These are phyloP conservation scores for Subacronicta megacephala DNA, from an alignment of 2,888 invertebrate species.

Conservation along the genomic window DNA sequence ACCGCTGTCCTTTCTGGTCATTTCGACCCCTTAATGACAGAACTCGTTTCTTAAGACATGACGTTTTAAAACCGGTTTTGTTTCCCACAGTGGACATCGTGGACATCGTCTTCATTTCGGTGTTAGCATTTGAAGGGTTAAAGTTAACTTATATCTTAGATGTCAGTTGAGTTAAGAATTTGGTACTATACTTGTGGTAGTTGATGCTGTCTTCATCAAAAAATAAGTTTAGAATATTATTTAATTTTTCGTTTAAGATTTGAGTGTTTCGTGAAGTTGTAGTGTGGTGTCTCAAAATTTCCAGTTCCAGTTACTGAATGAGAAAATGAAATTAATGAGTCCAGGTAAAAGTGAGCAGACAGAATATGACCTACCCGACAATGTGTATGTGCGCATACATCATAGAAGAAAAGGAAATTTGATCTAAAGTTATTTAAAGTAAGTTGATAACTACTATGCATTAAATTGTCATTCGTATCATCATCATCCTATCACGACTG, in stretches of 20 bases:
- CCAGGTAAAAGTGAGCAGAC: too few relatives aligned
- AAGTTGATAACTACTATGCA: too few relatives aligned
- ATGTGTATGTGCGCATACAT: too few relatives aligned
- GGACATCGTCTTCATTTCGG: slow-evolving; percentile 59
- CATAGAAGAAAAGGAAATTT: too few relatives aligned
- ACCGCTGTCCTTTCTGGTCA: slow-evolving; percentile 69
- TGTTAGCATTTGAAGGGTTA: slow-evolving; percentile 55
- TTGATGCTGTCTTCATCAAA: background rate
- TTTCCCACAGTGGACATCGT: slow-evolving; percentile 64
- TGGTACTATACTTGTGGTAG: background rate
- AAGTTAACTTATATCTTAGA: background rate
- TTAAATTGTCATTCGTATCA: too few relatives aligned
- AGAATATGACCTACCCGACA: too few relatives aligned
- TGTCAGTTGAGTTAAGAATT: slow-evolving; percentile 14
- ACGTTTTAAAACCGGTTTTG: slow-evolving; percentile 58
- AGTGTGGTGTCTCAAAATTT: background rate
- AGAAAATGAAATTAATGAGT: too few relatives aligned
- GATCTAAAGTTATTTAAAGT: too few relatives aligned
- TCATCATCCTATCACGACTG: too few relatives aligned
- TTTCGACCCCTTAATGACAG: slow-evolving; percentile 60
- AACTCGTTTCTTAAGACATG: slow-evolving; percentile 62
- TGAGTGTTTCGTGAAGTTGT: slow-evolving; percentile 12
- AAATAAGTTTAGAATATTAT: background rate
- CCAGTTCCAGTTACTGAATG: too few relatives aligned
- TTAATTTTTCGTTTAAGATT: background rate